These are phyloP conservation scores for Mastigias papua DNA, from an alignment of 30 jellyfish, hydroid and myxozoan species.

Conservation along the genomic window DNA sequence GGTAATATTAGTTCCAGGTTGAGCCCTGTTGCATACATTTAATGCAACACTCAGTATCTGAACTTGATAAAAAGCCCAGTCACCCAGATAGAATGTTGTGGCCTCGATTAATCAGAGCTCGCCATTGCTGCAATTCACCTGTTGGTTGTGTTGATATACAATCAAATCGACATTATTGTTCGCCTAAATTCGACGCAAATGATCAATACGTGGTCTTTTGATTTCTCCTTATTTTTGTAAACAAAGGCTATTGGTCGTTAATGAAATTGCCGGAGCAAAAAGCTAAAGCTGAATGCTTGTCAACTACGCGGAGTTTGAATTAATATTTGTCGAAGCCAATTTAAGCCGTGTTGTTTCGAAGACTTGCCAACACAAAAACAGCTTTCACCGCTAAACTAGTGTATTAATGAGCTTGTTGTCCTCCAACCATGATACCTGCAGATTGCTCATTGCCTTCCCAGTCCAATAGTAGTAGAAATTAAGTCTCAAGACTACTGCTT, in stretches of 20 bases:
- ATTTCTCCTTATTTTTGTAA: not conserved
- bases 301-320: not conserved
- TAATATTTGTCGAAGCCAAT: too few relatives aligned
- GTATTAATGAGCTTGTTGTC: too few relatives aligned
- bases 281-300: not conserved
- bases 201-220: slow-evolving; percentile 16
- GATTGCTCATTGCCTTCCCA: too few relatives aligned
- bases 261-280: not conserved
- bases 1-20: not conserved
- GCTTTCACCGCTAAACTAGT: too few relatives aligned
- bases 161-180: not conserved
- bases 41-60: not conserved
- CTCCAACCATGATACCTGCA: too few relatives aligned
- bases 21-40: not conserved
- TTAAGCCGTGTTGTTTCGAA: too few relatives aligned
- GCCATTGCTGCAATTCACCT: not conserved
- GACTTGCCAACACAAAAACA: too few relatives aligned
- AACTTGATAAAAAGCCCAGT: not conserved
- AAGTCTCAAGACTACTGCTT: too few relatives aligned
- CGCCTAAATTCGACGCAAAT: not conserved
- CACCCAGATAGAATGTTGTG: too few relatives aligned
- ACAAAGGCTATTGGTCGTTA: not conserved
- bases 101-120: slow-evolving; percentile 4
- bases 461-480: too few relatives aligned
- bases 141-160: not conserved